A percentile compares a stretch with the other conserved stretches of the same genome.
These are phyloP conservation scores for Tapera naevia DNA, from an alignment of 2,797 vertebrate species.

Conservation along the genomic window DNA sequence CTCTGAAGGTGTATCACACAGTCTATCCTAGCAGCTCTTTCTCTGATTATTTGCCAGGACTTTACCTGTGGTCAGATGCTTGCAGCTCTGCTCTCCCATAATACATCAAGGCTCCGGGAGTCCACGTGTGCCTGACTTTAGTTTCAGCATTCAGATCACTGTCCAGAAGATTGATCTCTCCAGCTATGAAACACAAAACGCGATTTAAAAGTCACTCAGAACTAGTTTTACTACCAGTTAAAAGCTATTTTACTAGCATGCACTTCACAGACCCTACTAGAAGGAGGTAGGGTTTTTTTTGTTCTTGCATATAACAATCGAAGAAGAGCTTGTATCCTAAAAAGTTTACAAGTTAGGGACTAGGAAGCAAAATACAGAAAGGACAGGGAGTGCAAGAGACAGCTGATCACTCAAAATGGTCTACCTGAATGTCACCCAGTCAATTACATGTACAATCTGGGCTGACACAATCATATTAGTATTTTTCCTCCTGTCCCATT, in stretches of 20 bases:
- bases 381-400: neutral
- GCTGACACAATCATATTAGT: neutral
- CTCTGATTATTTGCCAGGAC: neutral
- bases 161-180: slow-evolving; percentile 78
- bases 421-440: neutral
- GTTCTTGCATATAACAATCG: neutral
- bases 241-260: neutral
- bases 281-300: neutral
- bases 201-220: neutral
- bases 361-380: neutral
- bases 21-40: neutral
- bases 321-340: neutral
- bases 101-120: slow-evolving; percentile 78
- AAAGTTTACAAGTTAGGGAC: neutral
- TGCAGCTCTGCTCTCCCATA: slow-evolving; percentile 82
- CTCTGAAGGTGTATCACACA: neutral
- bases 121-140: slow-evolving; percentile 75
- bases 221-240: neutral
- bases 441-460: neutral
- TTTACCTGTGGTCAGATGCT: slow-evolving; percentile 82
- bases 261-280: neutral
- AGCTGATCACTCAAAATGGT: neutral
- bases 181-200: slow-evolving; percentile 64
- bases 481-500: neutral
- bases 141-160: slow-evolving; percentile 54